Base-by-base conservation (phyloP, 1,140 invertebrate genomes). In the Chironomus tepperi region DNA sequence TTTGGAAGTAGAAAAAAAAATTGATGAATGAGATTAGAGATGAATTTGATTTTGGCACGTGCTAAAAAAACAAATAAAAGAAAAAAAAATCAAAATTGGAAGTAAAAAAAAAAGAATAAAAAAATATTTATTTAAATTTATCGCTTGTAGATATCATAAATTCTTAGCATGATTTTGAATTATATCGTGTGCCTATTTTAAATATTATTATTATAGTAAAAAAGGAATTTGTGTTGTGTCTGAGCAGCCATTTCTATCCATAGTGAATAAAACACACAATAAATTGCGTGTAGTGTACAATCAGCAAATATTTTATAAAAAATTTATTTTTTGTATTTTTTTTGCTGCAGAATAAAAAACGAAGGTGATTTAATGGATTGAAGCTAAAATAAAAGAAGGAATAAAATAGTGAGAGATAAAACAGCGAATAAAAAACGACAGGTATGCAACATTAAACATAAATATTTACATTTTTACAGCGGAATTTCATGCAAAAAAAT, bases 131-230 rank as follows among this genome's bases (percentile, higher is more conserved):
- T 57, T n/a, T n/a, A n/a, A n/a, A n/a, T n/a, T 57, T 57, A 57
- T 57, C 47, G 47, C 47, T 57, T 12, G 12, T 57, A 57, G 47
- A 57, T 57, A 57, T 57, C 47, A 57, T 57, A 57, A 57, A 57
- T 57, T 57, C 47, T 57, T 57, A 57, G n/a, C 47, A n/a, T 57
- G 47, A 57, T 57, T 57, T 57, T 57, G 47, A 57, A 57, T 57
- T 57, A 57, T 57, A 57, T 57, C 47, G 47, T 57, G 47, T 57
- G 47, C 47, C 47, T 57, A 57, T 57, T 57, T 57, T 15, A 57
- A 12, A 57, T 57, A 10, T 57, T n/a, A n/a, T 57, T 34, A 34
- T 34, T 34, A 34, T 34, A 34, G 5, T 2, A 34, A 34, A 34
- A 34, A 34, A 34, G 1, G 24, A 34, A 34, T 57, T 10, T 57